A percentile compares a stretch with the other conserved stretches of the same genome.
These are phyloP conservation scores for Ceratitis capitata DNA, from an alignment of 1,140 invertebrate species.

Conservation along the genomic window DNA sequence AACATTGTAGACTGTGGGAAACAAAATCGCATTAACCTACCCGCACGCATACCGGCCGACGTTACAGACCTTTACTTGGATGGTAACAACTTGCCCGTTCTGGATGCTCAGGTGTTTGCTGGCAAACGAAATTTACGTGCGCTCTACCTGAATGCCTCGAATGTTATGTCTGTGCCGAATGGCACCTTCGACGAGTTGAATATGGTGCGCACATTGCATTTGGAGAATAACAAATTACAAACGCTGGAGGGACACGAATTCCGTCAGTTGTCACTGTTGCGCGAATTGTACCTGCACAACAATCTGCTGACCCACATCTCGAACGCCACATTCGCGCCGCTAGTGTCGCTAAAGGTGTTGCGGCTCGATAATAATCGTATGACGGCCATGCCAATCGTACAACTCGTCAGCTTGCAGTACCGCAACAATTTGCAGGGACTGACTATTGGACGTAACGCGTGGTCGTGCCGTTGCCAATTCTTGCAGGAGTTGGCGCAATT, in stretches of 20 bases:
- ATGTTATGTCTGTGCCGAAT: constrained; percentile 82
- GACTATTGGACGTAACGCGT: constrained; percentile 82
- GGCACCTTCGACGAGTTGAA: constrained; percentile 86
- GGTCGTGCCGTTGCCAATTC: constrained; percentile 91
- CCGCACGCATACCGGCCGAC: constrained; percentile 84
- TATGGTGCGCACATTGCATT: constrained; percentile 80
- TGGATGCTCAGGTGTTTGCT: constrained; percentile 85
- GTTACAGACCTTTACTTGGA: constrained; percentile 91
- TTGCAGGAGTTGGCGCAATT: constrained; percentile 85
- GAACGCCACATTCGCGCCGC: constrained; percentile 80
- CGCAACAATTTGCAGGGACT: constrained; percentile 73
- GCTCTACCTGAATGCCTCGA: constrained; percentile 84
- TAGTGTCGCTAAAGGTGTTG: constrained; percentile 81
- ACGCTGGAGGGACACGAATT: constrained; percentile 84
- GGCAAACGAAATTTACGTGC: constrained; percentile 84
- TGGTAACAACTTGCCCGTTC: constrained; percentile 81
- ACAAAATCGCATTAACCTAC: constrained; percentile 74
- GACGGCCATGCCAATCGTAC: constrained; percentile 67
- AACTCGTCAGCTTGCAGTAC: constrained; percentile 53
- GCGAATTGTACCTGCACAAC: constrained; percentile 87
- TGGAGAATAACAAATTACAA: constrained; percentile 84
- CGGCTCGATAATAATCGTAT: constrained; percentile 85
- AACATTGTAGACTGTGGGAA: constrained; percentile 85
- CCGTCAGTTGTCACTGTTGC: constrained; percentile 78
- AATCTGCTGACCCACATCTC: constrained; percentile 81